phyloP scores from a whole-genome alignment of 1,140 invertebrate species.

The Listronotus oregonensis region DNA sequence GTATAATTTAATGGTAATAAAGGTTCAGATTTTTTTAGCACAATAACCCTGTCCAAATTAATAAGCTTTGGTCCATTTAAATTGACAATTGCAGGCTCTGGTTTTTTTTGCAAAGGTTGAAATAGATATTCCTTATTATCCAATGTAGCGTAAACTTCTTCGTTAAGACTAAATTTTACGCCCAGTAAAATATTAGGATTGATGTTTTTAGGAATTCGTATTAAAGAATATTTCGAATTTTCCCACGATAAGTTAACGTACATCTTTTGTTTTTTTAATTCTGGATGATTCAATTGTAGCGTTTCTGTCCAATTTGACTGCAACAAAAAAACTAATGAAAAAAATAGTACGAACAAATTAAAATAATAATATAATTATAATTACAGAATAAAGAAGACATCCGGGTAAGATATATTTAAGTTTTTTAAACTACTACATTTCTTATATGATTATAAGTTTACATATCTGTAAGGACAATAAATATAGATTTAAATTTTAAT shows the following conservation, averaged over 20 bases:
- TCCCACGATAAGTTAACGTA: background rate
- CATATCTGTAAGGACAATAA: too few species aligned
- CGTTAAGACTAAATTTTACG: constrained; percentile 17
- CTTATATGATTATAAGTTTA: too few species aligned
- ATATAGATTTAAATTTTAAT: too few species aligned
- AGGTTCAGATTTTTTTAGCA: constrained; percentile 28
- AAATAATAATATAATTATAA: too few species aligned
- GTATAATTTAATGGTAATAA: constrained; percentile 7
- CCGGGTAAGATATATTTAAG: too few species aligned
- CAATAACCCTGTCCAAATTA: constrained; percentile 14
- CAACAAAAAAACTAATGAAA: too few species aligned
- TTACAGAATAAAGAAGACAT: too few species aligned
- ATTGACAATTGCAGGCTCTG: constrained; percentile 28
- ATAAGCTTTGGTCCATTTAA: constrained; percentile 16
- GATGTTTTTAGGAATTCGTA: constrained; percentile 35
- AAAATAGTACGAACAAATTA: too few species aligned
- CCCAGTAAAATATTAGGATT: constrained; percentile 28
- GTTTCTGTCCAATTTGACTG: too few species aligned
- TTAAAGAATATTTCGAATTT: constrained; percentile 9
- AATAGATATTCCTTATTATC: constrained; percentile 35
- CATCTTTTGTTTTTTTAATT: background rate
- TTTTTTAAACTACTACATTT: too few species aligned
- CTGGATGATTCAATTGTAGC: background rate
- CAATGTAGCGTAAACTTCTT: constrained; percentile 25
- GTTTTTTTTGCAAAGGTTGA: constrained; percentile 20